phyloP scores from a whole-genome alignment of 2,113 vertebrate genomes.

The Odocoileus hemionus region DNA sequence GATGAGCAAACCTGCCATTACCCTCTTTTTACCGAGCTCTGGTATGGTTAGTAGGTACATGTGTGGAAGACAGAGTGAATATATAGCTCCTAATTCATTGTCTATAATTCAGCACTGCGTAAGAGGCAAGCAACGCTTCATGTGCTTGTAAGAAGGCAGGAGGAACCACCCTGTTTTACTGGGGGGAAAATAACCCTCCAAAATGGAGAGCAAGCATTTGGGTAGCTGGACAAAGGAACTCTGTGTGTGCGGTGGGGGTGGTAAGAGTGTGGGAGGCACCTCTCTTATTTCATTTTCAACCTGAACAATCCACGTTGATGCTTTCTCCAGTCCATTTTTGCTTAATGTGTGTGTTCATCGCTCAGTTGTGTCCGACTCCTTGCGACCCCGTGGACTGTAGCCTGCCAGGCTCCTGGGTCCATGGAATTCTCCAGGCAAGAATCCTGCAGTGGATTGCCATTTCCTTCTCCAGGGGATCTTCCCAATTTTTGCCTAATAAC shows the following conservation, averaged over 20 bases:
- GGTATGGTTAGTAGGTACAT: constrained; percentile 70
- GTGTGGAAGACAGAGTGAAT: constrained; percentile 69
- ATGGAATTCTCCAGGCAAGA: not conserved
- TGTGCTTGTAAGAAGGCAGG: constrained; percentile 57
- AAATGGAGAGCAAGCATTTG: constrained; percentile 51
- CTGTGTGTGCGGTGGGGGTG: not conserved
- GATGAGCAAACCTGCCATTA: constrained; percentile 72
- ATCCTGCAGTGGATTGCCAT: not conserved
- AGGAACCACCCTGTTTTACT: constrained; percentile 71
- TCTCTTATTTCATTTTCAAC: fast-evolving
- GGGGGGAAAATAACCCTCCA: constrained; percentile 51
- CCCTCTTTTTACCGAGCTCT: constrained; percentile 67
- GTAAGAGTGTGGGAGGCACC: not conserved
- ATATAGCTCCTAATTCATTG: constrained; percentile 65
- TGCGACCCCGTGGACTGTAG: not conserved
- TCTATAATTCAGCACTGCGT: constrained; percentile 64
- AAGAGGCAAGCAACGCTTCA: constrained; percentile 71
- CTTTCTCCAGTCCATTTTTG: constrained; percentile 54
- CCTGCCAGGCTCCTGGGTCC: not conserved
- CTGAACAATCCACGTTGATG: not conserved
- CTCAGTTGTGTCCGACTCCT: not conserved
- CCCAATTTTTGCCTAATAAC: constrained; percentile 60
- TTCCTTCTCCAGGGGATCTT: not conserved
- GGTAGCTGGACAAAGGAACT: constrained; percentile 24
- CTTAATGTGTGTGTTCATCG: not conserved